These are phyloP conservation scores for Temnopleurus reevesii DNA, from an alignment of 53 echinoderm and acorn worm species.

Conservation along the genomic window DNA sequence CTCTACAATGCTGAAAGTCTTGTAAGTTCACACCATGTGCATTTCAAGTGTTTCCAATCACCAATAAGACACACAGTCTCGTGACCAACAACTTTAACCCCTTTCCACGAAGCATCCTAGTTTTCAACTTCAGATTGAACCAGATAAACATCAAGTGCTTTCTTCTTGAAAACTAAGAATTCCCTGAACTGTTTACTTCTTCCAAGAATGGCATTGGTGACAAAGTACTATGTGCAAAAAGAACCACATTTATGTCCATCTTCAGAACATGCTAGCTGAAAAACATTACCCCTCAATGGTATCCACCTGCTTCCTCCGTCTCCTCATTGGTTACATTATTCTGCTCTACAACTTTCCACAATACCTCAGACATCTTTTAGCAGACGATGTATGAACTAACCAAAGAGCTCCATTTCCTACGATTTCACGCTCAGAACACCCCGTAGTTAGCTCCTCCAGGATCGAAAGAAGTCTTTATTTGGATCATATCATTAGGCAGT, in stretches of 20 bases:
- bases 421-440: not conserved
- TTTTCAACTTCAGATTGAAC: not conserved
- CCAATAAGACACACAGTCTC: not conserved
- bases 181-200: not conserved
- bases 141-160: not conserved
- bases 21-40: no score
- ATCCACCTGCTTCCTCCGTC: not conserved
- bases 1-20: no score
- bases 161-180: not conserved
- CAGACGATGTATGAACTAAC: not conserved
- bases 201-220: not conserved
- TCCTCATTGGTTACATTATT: not conserved
- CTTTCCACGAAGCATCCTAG: not conserved
- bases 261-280: not conserved
- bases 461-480: not conserved
- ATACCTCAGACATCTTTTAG: conserved; percentile 1
- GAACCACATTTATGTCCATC: not conserved
- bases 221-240: not conserved
- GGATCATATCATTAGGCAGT: not conserved
- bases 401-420: not conserved
- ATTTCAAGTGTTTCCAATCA: not conserved
- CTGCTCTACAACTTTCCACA: conserved; percentile 16
- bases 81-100: not conserved
- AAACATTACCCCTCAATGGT: not conserved
- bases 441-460: not conserved